Conservation (phyloP, 2,797 vertebrate species). For the Aeoliscus strigatus region DNA sequence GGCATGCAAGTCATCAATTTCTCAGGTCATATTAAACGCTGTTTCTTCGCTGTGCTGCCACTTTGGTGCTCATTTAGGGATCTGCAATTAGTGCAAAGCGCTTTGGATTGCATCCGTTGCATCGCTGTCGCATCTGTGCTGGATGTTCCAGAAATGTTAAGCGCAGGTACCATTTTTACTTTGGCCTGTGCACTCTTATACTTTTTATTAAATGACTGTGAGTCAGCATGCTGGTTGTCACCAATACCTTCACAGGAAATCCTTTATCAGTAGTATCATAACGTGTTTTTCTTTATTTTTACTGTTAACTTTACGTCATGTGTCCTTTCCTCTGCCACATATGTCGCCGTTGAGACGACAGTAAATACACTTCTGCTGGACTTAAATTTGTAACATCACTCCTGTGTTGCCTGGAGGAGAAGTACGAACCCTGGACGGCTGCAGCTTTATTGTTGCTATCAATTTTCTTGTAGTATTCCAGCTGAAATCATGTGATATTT, state of each 20-base stretch:
- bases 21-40: conserved; percentile 8
- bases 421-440: conserved; percentile 26
- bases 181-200: too few relatives aligned
- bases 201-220: too few relatives aligned
- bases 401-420: conserved; percentile 25
- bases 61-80: conserved; percentile 14
- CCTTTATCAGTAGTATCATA: conserved; percentile 14
- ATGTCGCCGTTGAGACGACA: conserved; percentile 23
- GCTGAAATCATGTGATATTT: conserved; percentile 31
- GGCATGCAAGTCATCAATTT: neutral
- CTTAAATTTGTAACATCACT: conserved; percentile 43
- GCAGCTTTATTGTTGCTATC: conserved; percentile 44
- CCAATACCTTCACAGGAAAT: conserved; percentile 9
- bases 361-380: conserved; percentile 33
- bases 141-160: too few relatives aligned
- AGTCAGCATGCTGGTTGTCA: neutral
- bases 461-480: conserved; percentile 31
- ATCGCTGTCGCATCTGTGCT: too few relatives aligned
- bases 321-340: conserved; percentile 31
- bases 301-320: conserved; percentile 27
- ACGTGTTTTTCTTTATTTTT: conserved; percentile 35
- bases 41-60: conserved; percentile 6
- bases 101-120: too few relatives aligned
- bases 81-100: conserved; percentile 17
- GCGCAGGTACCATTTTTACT: too few relatives aligned